Percentiles rank a stretch among this genome's conserved stretches.
Conservation (phyloP, 2,797 vertebrate species). For the Triplophysa bombifrons region DNA sequence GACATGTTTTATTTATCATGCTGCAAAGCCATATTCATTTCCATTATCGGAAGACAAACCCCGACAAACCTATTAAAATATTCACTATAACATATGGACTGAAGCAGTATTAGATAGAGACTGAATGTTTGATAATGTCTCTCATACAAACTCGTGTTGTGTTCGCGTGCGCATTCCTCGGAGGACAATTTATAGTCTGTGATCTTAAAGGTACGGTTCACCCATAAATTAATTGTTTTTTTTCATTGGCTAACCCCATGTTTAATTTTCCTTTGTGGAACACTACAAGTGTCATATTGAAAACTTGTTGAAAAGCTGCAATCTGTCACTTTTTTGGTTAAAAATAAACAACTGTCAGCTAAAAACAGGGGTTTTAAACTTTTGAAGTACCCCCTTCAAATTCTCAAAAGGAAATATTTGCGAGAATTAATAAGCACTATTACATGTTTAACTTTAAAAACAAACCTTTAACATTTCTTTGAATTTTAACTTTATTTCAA, state of each 20-base stretch:
- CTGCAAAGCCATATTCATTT: slow-evolving; percentile 36
- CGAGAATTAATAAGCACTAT: too few species aligned
- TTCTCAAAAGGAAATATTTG: too few species aligned
- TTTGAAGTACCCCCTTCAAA: too few species aligned
- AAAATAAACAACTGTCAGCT: too few species aligned
- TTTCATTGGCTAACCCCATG: neutral
- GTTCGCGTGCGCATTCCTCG: neutral
- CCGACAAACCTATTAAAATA: slow-evolving; percentile 41
- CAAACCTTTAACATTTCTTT: too few species aligned
- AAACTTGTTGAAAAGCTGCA: too few species aligned
- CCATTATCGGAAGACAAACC: slow-evolving; percentile 24
- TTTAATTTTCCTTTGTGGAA: neutral
- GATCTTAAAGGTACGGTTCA: neutral
- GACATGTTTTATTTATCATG: slow-evolving; percentile 42
- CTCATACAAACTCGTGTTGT: neutral
- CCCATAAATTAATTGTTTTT: neutral
- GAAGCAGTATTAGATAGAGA: neutral
- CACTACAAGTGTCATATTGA: too few species aligned
- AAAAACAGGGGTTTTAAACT: too few species aligned
- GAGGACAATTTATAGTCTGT: neutral
- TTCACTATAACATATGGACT: slow-evolving; percentile 43
- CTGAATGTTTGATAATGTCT: slow-evolving; percentile 9
- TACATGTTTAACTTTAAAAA: too few species aligned
- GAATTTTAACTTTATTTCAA: too few species aligned
- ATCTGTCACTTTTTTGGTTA: too few species aligned